Base-by-base conservation (phyloP, 2,888 invertebrate species). In the Rhagophthalmus giganteus region DNA sequence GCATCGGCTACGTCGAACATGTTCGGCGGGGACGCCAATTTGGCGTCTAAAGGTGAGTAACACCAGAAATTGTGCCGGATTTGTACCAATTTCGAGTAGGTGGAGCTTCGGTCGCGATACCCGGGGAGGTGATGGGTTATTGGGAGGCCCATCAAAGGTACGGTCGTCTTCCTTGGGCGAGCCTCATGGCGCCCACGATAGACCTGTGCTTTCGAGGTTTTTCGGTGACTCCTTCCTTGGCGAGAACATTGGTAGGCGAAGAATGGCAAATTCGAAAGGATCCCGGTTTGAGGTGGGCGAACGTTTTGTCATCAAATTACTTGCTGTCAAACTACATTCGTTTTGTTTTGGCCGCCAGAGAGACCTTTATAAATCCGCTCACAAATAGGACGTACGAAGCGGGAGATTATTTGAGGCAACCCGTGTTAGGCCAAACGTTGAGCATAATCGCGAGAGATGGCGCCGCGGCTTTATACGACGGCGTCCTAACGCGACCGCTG, bases 51-150 rank as follows among this genome's bases (percentile, higher is more conserved):
- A 20, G 34, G 34, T 20, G 24, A 14, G n/a, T 14, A 20, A 20
- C 20, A 20, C 20, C n/a, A n/a, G n/a, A n/a, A n/a, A n/a, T n/a
- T n/a, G n/a, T n/a, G n/a, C n/a, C n/a, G n/a, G n/a, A 13, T n/a
- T 32, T 32, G n/a, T 11, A 31, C 3, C 10, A 8, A 33, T 33
- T 33, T 16, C 7, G 3, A 13, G 69, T 73, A 77, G 87, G 86
- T 58, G 86, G 85, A 0, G 73, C 85, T 59, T 81, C 93, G 0
- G 81, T 89, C 7, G 96, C 87, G 8, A 87, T 96, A 10, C 95
- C 96, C 0, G 94, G 94, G 5, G 95, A 95, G 74, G 72, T 96
- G 9, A 77, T 81, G 45, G 96, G 96, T 1, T 92, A 92, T 71
- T 87, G 87, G 81, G 83, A 79, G 49, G 83, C 91, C 26, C 83